Evolutionary conservation across 2,113 vertebrate genomes (phyloP).

Genomic region (Epinephelus lanceolatus): DNA sequence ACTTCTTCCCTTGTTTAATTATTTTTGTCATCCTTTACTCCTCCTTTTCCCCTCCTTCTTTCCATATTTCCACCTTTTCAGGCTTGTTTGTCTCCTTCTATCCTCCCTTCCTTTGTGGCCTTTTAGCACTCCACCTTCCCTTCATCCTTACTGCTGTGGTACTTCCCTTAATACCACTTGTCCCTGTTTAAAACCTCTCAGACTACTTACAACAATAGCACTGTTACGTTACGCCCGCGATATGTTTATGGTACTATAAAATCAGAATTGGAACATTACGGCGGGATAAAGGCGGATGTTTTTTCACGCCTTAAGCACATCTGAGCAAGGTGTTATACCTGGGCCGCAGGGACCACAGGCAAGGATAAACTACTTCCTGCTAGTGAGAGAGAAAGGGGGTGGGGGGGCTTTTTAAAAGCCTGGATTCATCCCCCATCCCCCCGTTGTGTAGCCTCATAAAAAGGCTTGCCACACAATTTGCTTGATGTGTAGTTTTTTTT

Average conservation of each 20-base stretch:
- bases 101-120: background rate
- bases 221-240: slow-evolving; percentile 19
- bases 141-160: slow-evolving; percentile 6
- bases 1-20: background rate
- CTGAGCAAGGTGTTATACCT: slow-evolving; percentile 61
- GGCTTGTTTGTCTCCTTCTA: background rate
- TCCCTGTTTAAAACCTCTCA: slow-evolving; percentile 57
- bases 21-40: background rate
- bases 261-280: slow-evolving; percentile 61
- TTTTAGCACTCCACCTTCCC: background rate
- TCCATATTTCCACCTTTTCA: no score
- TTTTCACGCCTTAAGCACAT: slow-evolving; percentile 67
- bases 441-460: slow-evolving; percentile 50
- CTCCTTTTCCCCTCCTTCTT: background rate
- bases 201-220: slow-evolving; percentile 56
- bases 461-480: slow-evolving; percentile 68
- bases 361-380: slow-evolving; percentile 47
- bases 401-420: slow-evolving; percentile 29
- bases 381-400: background rate
- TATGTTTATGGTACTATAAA: slow-evolving; percentile 73
- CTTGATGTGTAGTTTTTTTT: slow-evolving; percentile 59
- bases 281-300: slow-evolving; percentile 50
- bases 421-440: slow-evolving; percentile 23
- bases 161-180: background rate
- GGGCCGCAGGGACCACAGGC: slow-evolving; percentile 44